Percentiles rank a stretch among this genome's conserved stretches.
phyloP scores from a whole-genome alignment of 2,113 vertebrate species.

The Oncorhynchus tshawytscha region DNA sequence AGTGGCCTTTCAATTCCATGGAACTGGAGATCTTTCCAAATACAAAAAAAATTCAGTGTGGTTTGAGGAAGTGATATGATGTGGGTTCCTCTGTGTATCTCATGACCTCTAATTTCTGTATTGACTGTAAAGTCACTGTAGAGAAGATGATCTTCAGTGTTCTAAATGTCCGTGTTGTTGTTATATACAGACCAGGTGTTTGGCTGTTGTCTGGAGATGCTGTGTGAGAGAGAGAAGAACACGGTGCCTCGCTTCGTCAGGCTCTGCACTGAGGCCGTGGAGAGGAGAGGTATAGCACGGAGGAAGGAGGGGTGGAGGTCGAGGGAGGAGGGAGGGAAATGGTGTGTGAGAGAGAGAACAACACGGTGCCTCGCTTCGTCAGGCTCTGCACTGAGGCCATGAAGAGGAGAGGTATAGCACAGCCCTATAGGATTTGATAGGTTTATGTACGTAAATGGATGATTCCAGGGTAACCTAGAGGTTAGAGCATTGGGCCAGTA shows the following conservation, averaged over 20 bases:
- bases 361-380: neutral
- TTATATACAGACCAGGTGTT: constrained; percentile 87
- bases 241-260: constrained; percentile 84
- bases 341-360: neutral
- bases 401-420: too few relatives aligned
- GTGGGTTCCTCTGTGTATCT: constrained; percentile 22
- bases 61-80: neutral
- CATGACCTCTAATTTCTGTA: constrained; percentile 12
- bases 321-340: neutral
- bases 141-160: neutral
- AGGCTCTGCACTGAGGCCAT: neutral
- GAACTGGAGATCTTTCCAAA: too few relatives aligned
- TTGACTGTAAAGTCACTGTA: neutral
- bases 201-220: constrained; percentile 84
- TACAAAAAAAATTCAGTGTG: neutral
- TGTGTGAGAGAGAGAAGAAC: constrained; percentile 83
- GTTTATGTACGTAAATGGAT: too few relatives aligned
- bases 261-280: constrained; percentile 84
- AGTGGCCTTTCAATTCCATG: too few relatives aligned
- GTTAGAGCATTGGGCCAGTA: too few relatives aligned
- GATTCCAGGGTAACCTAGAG: too few relatives aligned
- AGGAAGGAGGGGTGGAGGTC: neutral
- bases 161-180: constrained; percentile 14
- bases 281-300: constrained; percentile 78
- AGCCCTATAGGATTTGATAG: too few relatives aligned